A percentile compares a stretch with the other conserved stretches of the same genome.
Conservation (phyloP, 2,888 invertebrate species). For the Amphiduros pacificus region DNA sequence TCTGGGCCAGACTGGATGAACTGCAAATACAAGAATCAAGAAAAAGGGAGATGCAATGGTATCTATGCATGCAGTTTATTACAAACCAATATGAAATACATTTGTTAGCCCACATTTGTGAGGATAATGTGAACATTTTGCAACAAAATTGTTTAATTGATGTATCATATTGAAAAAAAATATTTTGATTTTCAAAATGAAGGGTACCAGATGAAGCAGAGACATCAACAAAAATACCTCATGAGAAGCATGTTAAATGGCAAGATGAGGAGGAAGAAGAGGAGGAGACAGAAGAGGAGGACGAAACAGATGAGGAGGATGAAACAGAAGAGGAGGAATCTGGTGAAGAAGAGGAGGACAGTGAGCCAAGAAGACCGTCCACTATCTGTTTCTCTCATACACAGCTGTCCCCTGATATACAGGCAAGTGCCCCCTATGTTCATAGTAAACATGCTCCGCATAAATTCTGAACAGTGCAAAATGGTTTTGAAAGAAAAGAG, state of each 20-base stretch:
- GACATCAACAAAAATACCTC: background rate
- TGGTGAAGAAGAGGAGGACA: background rate
- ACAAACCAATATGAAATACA: too few species aligned
- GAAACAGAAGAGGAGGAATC: background rate
- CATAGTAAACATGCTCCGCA: too few species aligned
- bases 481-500: too few species aligned
- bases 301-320: background rate
- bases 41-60: slow-evolving; percentile 11
- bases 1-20: slow-evolving; percentile 8
- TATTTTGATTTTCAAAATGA: background rate
- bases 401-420: too few species aligned
- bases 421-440: too few species aligned
- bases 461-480: too few species aligned
- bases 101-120: too few species aligned
- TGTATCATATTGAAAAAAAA: too few species aligned
- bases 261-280: background rate
- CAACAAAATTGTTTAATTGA: background rate
- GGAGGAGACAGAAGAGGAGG: background rate
- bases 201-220: background rate
- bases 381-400: slow-evolving; percentile 11
- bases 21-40: slow-evolving; percentile 1
- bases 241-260: too few species aligned
- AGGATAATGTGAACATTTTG: too few species aligned
- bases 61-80: background rate
- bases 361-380: background rate